Conservation (phyloP, 2,113 vertebrate genomes). For the human region DNA sequence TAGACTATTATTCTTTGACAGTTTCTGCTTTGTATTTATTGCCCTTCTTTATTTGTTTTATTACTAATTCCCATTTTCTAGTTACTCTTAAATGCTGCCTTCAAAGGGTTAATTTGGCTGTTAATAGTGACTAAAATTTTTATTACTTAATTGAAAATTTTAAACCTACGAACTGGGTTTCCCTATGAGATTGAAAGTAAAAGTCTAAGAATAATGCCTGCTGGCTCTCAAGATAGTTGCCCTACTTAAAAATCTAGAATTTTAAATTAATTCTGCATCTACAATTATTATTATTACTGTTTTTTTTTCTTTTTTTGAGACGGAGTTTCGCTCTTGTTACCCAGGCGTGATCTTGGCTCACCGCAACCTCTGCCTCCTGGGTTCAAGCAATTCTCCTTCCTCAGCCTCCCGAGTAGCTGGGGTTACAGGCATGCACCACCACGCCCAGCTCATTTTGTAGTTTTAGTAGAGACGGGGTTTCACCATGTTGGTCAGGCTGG, state of each 20-base stretch:
- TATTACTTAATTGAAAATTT: slow-evolving; percentile 47
- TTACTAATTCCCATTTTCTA: slow-evolving; percentile 9
- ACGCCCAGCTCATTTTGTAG: too few species aligned
- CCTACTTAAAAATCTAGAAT: slow-evolving; percentile 37
- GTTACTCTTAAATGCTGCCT: not conserved
- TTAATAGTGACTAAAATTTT: slow-evolving; percentile 29
- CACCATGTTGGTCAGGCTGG: too few species aligned
- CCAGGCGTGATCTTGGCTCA: too few species aligned
- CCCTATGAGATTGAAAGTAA: slow-evolving; percentile 38
- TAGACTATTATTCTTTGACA: slow-evolving; percentile 7
- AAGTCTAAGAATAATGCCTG: slow-evolving; percentile 45
- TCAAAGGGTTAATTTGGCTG: slow-evolving; percentile 48
- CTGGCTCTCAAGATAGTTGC: slow-evolving; percentile 28
- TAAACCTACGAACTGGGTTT: slow-evolving; percentile 53
- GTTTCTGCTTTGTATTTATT: slow-evolving; percentile 49
- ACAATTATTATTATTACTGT: not conserved
- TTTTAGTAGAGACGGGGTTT: too few species aligned
- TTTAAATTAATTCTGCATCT: slow-evolving; percentile 23
- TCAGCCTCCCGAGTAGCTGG: too few species aligned
- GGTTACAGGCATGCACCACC: too few species aligned
- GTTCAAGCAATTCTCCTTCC: too few species aligned
- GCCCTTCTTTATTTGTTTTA: slow-evolving; percentile 22
- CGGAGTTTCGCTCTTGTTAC: too few species aligned
- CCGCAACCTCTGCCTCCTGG: too few species aligned
- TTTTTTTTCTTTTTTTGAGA: too few species aligned